Evolutionary conservation across 2,888 invertebrate genomes (phyloP).

Genomic region (Ecliptopera silaceata): DNA sequence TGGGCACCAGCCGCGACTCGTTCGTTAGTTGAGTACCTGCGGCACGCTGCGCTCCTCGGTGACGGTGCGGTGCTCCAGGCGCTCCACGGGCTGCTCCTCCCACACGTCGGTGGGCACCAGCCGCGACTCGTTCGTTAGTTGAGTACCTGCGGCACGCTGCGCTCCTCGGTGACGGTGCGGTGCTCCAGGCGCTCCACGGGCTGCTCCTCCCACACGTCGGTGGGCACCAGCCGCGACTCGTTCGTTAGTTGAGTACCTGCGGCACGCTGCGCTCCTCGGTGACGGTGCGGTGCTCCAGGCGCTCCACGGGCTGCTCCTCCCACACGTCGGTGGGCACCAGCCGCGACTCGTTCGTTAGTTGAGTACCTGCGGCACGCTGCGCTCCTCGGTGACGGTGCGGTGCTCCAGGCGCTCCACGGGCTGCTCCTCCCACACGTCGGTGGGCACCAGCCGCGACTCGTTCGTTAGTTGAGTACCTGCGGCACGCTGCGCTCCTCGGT

Average conservation of each 20-base stretch:
- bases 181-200: constrained; percentile 93
- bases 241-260: too few relatives aligned
- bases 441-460: constrained; percentile 92
- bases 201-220: too few relatives aligned
- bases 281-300: constrained; percentile 92
- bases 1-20: too few relatives aligned
- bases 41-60: constrained; percentile 93
- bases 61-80: constrained; percentile 92
- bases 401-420: constrained; percentile 93
- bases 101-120: too few relatives aligned
- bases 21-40: too few relatives aligned
- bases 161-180: constrained; percentile 92
- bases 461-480: too few relatives aligned
- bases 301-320: constrained; percentile 94
- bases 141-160: constrained; percentile 94
- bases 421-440: constrained; percentile 97
- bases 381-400: constrained; percentile 92
- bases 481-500: constrained; percentile 93
- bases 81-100: constrained; percentile 94
- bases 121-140: too few relatives aligned
- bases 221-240: too few relatives aligned
- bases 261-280: constrained; percentile 93
- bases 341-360: too few relatives aligned
- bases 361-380: constrained; percentile 94
- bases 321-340: too few relatives aligned